Evolutionary conservation across 64 coral and sea anemone genomes (phyloP), one percentile per base, ranked within the genome.

Genomic region (Stylophora pistillata): DNA sequence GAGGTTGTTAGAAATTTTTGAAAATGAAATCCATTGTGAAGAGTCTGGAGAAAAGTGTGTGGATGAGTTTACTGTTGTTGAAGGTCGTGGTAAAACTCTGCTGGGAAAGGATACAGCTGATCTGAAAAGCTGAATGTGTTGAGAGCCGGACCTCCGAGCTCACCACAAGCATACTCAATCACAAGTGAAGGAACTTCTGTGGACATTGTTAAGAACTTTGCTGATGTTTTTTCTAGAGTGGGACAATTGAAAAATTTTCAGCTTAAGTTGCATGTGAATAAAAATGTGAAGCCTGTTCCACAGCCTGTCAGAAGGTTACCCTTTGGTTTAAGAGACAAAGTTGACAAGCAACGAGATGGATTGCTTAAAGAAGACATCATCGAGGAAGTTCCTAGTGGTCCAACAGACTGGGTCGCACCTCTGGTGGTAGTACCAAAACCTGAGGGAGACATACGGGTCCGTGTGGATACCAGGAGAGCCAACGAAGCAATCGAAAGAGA

Each of bases 331-430:
- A 86, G 82, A 72, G 72, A 68, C n/a, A 85, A 85, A 86, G 81
- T 91, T 30, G 89, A 91, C 31, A 60, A 85, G n/a, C 84, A 91
- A 85, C 65, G 84, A 33, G 89, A 91, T 84, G 65, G 84, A 41
- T 34, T 85, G 34, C 53, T 85, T 0, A 18, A 71, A 7, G 55
- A 83, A 59, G 89, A 91, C 29, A 91, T 85, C 18, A 91, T 83
- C 13, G 89, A 91, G 60, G 79, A 84, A 64, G 33, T 84, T 0
- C 78, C 55, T 57, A 63, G 71, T 57, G 74, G 65, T 70, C 65
- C 20, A 4, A 70, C 10, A 70, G 65, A 70, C 2, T 70, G 9
- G 65, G 20, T n/a, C 18, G 23, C 65, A 70, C 65, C 65, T 70
- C 65, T 70, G 1, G 65, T 70, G 2, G 65, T 70, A 21, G 65